Percentiles rank a stretch among this genome's conserved stretches.
Conservation (phyloP, 2,113 vertebrate species). For the Scomber scombrus region DNA sequence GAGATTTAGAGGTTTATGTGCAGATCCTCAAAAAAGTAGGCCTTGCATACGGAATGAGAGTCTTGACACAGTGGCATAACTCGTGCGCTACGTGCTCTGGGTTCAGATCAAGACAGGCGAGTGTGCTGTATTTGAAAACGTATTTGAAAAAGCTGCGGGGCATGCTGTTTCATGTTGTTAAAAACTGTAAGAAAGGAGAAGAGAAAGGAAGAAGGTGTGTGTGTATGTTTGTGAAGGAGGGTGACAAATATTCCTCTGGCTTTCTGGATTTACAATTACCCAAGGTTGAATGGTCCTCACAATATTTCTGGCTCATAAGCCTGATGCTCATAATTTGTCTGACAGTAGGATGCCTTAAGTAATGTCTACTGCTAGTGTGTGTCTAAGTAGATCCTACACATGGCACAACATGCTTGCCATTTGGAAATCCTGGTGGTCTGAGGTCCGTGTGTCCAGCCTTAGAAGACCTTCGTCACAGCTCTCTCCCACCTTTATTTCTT, state of each 20-base stretch:
- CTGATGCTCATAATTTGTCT: constrained; percentile 57
- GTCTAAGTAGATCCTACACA: constrained; percentile 18
- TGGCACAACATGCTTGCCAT: constrained; percentile 26
- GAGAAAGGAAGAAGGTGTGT: constrained; percentile 50
- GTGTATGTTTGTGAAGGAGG: constrained; percentile 10
- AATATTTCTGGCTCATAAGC: constrained; percentile 53
- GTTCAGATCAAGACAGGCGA: constrained; percentile 68
- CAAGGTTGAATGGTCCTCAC: constrained; percentile 65
- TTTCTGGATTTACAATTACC: constrained; percentile 68
- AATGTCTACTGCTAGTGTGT: constrained; percentile 34
- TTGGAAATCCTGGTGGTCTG: constrained; percentile 27
- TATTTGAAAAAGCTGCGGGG: constrained; percentile 67
- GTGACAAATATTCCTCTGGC: constrained; percentile 65
- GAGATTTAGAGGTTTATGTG: constrained; percentile 73
- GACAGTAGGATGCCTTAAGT: constrained; percentile 61
- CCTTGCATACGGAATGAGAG: constrained; percentile 68
- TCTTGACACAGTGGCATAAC: constrained; percentile 70
- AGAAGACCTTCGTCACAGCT: not conserved
- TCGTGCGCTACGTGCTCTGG: constrained; percentile 70
- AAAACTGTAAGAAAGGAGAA: constrained; percentile 59
- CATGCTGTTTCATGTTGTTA: constrained; percentile 73
- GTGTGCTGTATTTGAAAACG: constrained; percentile 65
- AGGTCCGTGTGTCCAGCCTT: not conserved
- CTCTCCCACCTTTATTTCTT: not conserved
- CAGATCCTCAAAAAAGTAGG: constrained; percentile 57